Conservation (phyloP, 2,113 vertebrate genomes). For the Trachemys scripta region DNA sequence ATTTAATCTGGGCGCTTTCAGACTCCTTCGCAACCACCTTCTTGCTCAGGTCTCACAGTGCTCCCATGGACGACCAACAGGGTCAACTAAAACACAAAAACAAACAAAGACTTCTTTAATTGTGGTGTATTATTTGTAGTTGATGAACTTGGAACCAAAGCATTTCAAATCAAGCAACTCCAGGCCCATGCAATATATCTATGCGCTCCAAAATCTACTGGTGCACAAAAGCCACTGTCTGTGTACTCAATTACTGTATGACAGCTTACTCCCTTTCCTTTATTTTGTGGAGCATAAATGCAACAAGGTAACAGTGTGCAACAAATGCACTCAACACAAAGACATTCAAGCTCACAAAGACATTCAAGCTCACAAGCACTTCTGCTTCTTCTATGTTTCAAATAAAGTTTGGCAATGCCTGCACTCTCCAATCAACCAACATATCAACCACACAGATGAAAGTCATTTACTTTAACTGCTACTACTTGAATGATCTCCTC, state of each 20-base stretch:
- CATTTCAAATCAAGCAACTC: neutral
- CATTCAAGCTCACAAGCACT: neutral
- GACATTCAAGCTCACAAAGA: neutral
- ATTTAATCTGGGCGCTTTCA: neutral
- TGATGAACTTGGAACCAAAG: neutral
- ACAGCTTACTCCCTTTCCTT: neutral
- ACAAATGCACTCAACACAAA: neutral
- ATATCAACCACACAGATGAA: neutral
- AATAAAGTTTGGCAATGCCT: neutral
- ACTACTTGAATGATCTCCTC: neutral
- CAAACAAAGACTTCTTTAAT: neutral
- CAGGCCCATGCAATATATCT: neutral
- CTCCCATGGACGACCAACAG: neutral
- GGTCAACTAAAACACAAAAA: neutral
- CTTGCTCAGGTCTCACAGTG: neutral
- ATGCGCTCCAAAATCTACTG: neutral
- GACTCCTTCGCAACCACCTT: fast-evolving
- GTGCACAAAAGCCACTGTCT: neutral
- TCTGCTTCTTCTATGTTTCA: neutral
- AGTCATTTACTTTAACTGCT: neutral
- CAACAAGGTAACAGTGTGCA: neutral
- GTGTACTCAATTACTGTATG: neutral
- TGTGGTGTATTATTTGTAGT: neutral
- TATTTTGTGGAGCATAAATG: neutral
- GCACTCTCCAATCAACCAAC: neutral